Evolutionary conservation across 1,140 invertebrate genomes (phyloP), one percentile per base, ranked within the genome.

Genomic region (Drosophila nikananu): DNA sequence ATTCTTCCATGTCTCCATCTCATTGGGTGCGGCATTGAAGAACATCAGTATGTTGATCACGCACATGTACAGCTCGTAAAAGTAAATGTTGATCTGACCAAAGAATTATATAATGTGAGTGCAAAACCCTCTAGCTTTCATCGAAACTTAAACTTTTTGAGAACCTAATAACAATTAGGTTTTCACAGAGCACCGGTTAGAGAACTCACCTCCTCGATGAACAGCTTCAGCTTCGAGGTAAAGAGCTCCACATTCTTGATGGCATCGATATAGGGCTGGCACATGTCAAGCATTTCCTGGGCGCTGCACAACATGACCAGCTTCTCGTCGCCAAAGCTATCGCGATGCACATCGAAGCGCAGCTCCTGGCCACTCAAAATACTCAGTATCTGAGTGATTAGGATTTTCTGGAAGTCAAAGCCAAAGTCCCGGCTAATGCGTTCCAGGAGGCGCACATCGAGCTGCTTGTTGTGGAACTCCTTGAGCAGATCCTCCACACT

Each of bases 61-160:
- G 49, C 87, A 92, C 41, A 93, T 74, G 57, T 92, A 93, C 19
- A 92, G 52, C 46, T 93, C 92, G 61, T 93, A 93, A 32, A 93
- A 93, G 49, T 93, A 93, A 1, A 89, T 82, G 66, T 93, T 93
- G n/a, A 93, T 92, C 92, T 58, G n/a, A 23, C n/a, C 17, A 25
- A n/a, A 55, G 2, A 19, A 48, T 30, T 17, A 3, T 15, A 15
- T 7, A 7, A 39, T 41, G 39, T 41, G 17, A 41, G 15, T 15
- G 5, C 13, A 15, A 39, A 39, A 39, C 13, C 13, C 13, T 6
- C 12, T 37, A 9, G 30, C 30, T 30, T 30, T 30, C 8, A 32
- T 10, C 3, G 37, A 17, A 17, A 13, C 5, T 35, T 35, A 35
- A 35, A 35, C 35, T 35, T 35, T 35, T 13, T 37, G 4, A 17